Conservation (phyloP, 1,140 invertebrate genomes). For the Hylaeus anthracinus region DNA sequence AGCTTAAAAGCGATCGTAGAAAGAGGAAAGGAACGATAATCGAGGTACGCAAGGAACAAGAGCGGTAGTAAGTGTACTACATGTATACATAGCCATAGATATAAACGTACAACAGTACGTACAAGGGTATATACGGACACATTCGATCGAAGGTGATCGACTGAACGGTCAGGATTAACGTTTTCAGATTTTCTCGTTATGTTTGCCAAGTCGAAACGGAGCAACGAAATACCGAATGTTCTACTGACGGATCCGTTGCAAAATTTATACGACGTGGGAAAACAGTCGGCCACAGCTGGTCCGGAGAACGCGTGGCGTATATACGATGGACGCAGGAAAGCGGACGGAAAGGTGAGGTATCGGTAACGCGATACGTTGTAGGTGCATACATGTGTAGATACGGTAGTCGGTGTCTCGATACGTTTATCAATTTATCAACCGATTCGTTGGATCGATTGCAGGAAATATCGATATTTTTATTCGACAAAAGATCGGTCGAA, state of each 20-base stretch:
- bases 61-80: too few relatives aligned
- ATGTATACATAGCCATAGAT: too few relatives aligned
- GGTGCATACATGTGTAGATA: too few relatives aligned
- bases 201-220: constrained; percentile 89
- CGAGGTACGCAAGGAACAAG: too few relatives aligned
- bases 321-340: constrained; percentile 93
- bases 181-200: constrained; percentile 78
- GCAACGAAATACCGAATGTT: constrained; percentile 76
- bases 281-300: constrained; percentile 92
- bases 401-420: background rate
- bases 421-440: background rate
- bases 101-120: too few relatives aligned
- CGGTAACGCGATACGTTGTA: too few relatives aligned
- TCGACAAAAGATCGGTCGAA: constrained; percentile 96
- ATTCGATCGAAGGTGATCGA: constrained; percentile 6
- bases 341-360: constrained; percentile 93
- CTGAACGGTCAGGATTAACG: constrained; percentile 29
- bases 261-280: constrained; percentile 94
- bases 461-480: constrained; percentile 97
- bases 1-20: background rate
- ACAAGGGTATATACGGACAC: background rate
- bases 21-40: too few relatives aligned
- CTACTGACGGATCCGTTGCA: constrained; percentile 90
- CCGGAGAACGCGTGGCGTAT: constrained; percentile 96
- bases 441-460: constrained; percentile 79